A percentile compares a stretch with the other conserved stretches of the same genome.
Evolutionary conservation across 2,888 invertebrate genomes (phyloP).

Genomic region (Drosophila aldrichi): DNA sequence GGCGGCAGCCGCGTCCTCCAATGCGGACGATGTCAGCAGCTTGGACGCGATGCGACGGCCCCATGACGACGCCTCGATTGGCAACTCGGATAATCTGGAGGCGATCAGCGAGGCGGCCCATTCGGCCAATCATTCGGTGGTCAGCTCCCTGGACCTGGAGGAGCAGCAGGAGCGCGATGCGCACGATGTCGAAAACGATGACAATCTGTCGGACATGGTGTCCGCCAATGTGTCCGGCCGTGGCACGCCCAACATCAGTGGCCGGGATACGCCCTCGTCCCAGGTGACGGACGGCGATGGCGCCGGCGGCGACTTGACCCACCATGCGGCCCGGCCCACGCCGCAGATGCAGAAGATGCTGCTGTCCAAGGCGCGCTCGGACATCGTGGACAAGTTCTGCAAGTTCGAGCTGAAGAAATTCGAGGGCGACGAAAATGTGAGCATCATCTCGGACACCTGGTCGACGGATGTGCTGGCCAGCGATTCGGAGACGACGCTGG

Average conservation of each 20-base stretch:
- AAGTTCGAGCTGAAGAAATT: constrained; percentile 97
- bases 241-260: constrained; percentile 98
- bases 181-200: constrained; percentile 89
- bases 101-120: constrained; percentile 96
- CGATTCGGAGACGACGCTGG: constrained; percentile 95
- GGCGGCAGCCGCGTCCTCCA: constrained; percentile 53
- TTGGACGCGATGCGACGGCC: constrained; percentile 83
- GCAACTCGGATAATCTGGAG: constrained; percentile 97
- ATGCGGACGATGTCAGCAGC: constrained; percentile 76
- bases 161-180: constrained; percentile 87
- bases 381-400: constrained; percentile 99
- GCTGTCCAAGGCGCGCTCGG: constrained; percentile 93
- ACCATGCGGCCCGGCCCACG: constrained; percentile 85
- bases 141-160: constrained; percentile 94
- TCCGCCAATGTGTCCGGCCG: constrained; percentile 97
- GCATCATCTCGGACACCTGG: constrained; percentile 99
- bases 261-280: constrained; percentile 97
- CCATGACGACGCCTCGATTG: constrained; percentile 96
- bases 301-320: constrained; percentile 88
- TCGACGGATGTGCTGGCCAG: constrained; percentile 98
- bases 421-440: constrained; percentile 97
- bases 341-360: constrained; percentile 87
- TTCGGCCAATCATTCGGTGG: constrained; percentile 95
- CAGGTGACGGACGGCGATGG: constrained; percentile 94
- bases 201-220: constrained; percentile 98